Base-by-base conservation (phyloP, 2,888 invertebrate genomes). In the Cheilosia pagana region DNA sequence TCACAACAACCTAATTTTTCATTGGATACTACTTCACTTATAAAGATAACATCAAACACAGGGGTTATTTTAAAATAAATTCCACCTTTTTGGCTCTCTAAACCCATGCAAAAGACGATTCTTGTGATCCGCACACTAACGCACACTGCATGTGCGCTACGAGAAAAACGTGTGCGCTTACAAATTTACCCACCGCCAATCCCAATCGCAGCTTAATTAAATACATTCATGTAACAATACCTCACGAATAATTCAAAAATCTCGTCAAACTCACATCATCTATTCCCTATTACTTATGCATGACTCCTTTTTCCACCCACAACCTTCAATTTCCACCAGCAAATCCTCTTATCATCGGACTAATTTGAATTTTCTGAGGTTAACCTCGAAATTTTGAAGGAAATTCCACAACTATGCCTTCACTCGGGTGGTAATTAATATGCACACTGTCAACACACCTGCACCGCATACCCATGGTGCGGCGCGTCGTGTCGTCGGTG, bases 381-480 rank as follows among this genome's bases (percentile, higher is more conserved):
- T 60, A 59, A 60, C 52, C 60, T 53, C 72, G 6, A 62, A 31
- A 53, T 31, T 35, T 53, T 16, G 43, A 62, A 62, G 72, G 53
- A 72, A 72, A 72, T 45, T 72, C 43, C 8, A 35, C 72, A 23
- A 31, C 12, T 35, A 35, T 35, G 35, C 60, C 71, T 52, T 71
- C 71, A 41, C 41, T 28, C 43, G 31, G 14, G n/a, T n/a, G 41
- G 52, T 62, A 63, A 72, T 72, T 72, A 63, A 35, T 63, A 62
- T 45, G 21, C 72, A 63, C 45, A 39, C 43, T 52, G 65, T 59
- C 65, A 59, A 31, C 65, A 41, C 65, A 59, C 63, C 48, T 65
- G 63, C 74, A 63, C 39, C 35, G 52, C 41, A 60, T 53, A 31
- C 52, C 21, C 62, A 62, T 19, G 19, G 10, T 25, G 45, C 59